Evolutionary conservation across 2,888 invertebrate genomes (phyloP), one percentile per base, ranked within the genome.

Genomic region (Ferdinandea cuprea): DNA sequence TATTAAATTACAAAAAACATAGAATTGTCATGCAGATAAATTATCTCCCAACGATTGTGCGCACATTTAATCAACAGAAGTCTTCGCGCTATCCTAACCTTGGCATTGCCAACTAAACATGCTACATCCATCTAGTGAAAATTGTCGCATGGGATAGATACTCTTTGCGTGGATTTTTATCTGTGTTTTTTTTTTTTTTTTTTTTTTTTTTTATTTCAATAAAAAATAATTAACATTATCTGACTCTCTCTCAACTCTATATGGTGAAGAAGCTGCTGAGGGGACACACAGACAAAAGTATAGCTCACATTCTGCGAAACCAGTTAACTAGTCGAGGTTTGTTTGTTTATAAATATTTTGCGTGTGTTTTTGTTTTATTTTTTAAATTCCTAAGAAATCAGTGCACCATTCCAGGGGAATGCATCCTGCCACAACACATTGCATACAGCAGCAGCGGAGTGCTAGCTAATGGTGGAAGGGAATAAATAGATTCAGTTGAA

Each of bases 1-100:
- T 77, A 81, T 77, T 48, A 59, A 81, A 61, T 59, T 81, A 81
- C 81, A 71, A 77, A 81, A 76, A 52, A 52, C 77, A 71, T 71
- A 71, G 65, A 66, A 81, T 76, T 77, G 81, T 81, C 77, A 76
- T 76, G 71, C 71, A 58, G 59, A 81, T 81, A 81, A 81, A 71
- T 77, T 81, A 81, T 81, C 81, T 77, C 40, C 44, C 37, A 19
- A 46, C 69, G 74, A 74, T 69, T 69, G 74, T 28, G 63, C 50
- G 63, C 61, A 50, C 69, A 80, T 65, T 80, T 80, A 50, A 76
- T 61, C 68, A 52, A 54, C 61, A 32, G 54, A 66, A 66, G 59
- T 52, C 59, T 66, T 35, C 56, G 37, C 50, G 37, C 30, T n/a
- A n/a, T 44, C 52, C 21, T 40, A 15, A 50, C 50, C 65, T 42